Conservation (phyloP, 2,797 vertebrate species). For the Pitangus sulphuratus region DNA sequence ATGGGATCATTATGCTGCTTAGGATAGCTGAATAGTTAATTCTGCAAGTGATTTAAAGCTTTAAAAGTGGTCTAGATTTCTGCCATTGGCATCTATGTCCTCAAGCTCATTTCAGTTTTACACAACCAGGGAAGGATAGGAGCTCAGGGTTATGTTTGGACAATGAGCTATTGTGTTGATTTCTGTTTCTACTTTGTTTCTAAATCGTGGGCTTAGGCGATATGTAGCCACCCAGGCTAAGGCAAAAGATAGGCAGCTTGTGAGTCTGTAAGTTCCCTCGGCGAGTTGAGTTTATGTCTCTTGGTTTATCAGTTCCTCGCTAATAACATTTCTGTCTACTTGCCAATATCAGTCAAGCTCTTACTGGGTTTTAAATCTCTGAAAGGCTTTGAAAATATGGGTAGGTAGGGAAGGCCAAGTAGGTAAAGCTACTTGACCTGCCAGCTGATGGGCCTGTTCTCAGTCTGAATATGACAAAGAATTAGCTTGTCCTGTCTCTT, state of each 20-base stretch:
- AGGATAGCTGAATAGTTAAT: neutral
- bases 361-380: neutral
- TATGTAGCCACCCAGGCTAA: neutral
- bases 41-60: neutral
- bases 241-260: neutral
- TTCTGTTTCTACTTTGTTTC: neutral
- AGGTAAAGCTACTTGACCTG: neutral
- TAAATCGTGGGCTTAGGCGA: neutral
- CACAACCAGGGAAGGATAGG: neutral
- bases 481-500: neutral
- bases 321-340: neutral
- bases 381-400: neutral
- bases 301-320: neutral
- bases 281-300: neutral
- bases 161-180: neutral
- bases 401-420: neutral
- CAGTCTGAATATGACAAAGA: neutral
- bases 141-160: neutral
- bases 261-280: neutral
- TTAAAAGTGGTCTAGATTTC: neutral
- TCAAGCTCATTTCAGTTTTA: neutral
- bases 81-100: neutral
- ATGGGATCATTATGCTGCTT: neutral
- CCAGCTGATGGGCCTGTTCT: neutral
- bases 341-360: neutral